phyloP scores from a whole-genome alignment of 2,797 vertebrate species.

The Enteromius treurensis region DNA sequence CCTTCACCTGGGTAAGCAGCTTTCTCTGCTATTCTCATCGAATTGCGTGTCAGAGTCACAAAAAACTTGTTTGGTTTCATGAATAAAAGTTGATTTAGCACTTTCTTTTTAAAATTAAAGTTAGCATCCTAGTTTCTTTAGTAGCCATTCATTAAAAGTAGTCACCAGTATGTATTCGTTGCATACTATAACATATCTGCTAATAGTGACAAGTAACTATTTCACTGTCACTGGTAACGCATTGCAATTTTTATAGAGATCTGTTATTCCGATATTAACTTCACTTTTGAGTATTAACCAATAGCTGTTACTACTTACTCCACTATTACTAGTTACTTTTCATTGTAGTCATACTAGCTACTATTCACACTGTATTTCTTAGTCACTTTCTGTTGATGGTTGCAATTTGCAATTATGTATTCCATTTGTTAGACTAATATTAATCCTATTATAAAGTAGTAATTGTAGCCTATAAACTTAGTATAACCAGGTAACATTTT shows the following conservation, averaged over 20 bases:
- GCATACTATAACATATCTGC: no score
- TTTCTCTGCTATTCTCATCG: neutral
- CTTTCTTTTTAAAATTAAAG: neutral
- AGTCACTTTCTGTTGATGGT: no score
- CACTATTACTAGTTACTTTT: neutral
- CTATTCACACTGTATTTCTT: neutral
- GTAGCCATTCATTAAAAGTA: neutral
- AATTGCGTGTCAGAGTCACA: neutral
- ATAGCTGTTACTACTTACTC: neutral
- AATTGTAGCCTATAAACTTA: neutral
- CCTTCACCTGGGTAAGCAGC: slow-evolving; percentile 91
- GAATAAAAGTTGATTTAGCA: neutral
- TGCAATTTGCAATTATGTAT: no score
- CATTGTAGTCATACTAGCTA: neutral
- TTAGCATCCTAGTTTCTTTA: neutral
- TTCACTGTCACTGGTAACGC: neutral
- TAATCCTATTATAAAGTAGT: neutral
- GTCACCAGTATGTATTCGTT: neutral
- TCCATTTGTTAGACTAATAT: neutral
- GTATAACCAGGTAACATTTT: neutral
- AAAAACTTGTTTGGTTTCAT: neutral
- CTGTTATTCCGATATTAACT: neutral
- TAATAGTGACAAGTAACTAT: neutral
- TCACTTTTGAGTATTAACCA: neutral
- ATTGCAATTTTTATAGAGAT: neutral